phyloP scores from a whole-genome alignment of 2,113 vertebrate species.

The Pelobates fuscus region DNA sequence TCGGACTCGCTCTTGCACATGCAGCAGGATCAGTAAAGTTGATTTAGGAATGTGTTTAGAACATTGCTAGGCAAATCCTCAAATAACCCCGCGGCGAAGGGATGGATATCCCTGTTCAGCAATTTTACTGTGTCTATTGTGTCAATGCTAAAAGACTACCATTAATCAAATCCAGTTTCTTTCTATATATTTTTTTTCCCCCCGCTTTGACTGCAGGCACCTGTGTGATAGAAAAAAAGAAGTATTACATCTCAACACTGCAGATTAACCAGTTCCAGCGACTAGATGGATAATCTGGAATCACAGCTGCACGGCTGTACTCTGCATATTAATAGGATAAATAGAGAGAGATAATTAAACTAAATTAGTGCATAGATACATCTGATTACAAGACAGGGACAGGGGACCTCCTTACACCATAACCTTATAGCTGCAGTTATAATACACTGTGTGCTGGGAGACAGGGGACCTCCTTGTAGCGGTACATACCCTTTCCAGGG shows the following conservation, averaged over 20 bases:
- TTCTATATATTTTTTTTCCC: not conserved
- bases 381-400: too few relatives aligned
- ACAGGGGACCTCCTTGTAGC: too few relatives aligned
- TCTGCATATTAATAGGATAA: conserved; percentile 1
- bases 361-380: not conserved
- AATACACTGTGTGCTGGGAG: too few relatives aligned
- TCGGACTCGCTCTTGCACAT: not conserved
- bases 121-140: conserved; percentile 26
- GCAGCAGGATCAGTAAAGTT: not conserved
- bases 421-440: too few relatives aligned
- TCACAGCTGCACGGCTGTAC: not conserved
- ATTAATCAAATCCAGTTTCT: conserved; percentile 28
- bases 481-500: too few relatives aligned
- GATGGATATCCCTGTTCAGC: conserved; percentile 5
- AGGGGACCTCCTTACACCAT: too few relatives aligned
- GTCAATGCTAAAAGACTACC: not conserved
- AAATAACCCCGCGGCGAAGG: conserved; percentile 3
- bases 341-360: not conserved
- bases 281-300: not conserved
- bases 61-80: not conserved
- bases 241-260: not conserved
- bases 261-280: not conserved
- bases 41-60: conserved; percentile 18
- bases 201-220: not conserved
- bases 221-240: not conserved